phyloP scores from a whole-genome alignment of 2,888 invertebrate genomes.

The Thymelicus lineola region DNA sequence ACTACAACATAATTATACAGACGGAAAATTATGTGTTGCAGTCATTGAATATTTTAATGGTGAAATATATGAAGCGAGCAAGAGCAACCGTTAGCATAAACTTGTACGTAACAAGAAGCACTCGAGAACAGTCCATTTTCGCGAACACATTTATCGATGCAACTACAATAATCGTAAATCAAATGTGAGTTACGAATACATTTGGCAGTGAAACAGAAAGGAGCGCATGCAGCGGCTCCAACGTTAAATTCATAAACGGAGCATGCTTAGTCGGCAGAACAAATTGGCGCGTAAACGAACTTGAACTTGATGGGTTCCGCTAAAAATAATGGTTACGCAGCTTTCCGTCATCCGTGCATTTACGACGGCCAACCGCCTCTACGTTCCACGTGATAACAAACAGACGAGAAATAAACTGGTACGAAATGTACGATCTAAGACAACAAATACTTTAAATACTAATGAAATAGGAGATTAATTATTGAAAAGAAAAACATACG shows the following conservation, averaged over 20 bases:
- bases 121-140: conserved; percentile 15
- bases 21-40: background rate
- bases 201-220: conserved; percentile 40
- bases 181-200: conserved; percentile 35
- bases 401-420: background rate
- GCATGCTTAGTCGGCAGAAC: conserved; percentile 40
- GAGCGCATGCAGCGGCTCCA: conserved; percentile 25
- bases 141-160: conserved; percentile 12
- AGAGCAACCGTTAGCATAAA: conserved; percentile 17
- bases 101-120: conserved; percentile 34
- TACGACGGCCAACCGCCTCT: conserved; percentile 5
- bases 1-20: no score
- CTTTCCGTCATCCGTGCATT: conserved; percentile 23
- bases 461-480: conserved; percentile 3
- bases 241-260: conserved; percentile 38
- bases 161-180: conserved; percentile 37
- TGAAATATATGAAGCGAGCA: background rate
- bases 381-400: background rate
- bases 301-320: conserved; percentile 70
- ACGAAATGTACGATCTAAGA: background rate
- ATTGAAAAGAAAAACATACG: conserved; percentile 2
- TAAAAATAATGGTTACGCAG: conserved; percentile 59
- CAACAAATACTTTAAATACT: conserved; percentile 3
- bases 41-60: background rate
- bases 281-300: conserved; percentile 58